A percentile compares a stretch with the other conserved stretches of the same genome.
Evolutionary conservation across 2,113 vertebrate genomes (phyloP).

Genomic region (Aegypius monachus): DNA sequence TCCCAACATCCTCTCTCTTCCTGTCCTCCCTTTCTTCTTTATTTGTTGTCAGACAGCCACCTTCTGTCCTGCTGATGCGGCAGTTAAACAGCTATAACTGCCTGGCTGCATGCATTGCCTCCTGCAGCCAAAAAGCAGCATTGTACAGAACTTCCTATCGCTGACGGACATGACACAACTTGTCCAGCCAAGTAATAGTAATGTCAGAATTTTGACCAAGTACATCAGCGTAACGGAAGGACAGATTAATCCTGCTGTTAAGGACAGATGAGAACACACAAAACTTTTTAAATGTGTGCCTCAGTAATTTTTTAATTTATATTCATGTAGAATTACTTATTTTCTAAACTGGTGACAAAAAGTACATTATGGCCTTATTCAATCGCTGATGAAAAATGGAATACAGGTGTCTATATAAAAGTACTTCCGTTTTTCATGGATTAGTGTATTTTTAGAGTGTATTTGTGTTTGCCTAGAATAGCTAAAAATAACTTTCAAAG

Average conservation of each 20-base stretch:
- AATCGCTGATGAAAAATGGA: neutral
- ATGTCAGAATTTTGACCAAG: neutral
- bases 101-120: neutral
- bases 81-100: neutral
- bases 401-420: neutral
- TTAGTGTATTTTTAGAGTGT: neutral
- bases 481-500: neutral
- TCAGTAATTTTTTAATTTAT: neutral
- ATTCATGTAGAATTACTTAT: neutral
- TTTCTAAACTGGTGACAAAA: neutral
- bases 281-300: neutral
- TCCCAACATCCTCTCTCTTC: neutral
- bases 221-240: fast-evolving
- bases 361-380: neutral
- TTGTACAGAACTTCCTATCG: neutral
- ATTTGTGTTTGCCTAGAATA: neutral
- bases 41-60: neutral
- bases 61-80: neutral
- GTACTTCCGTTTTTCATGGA: neutral
- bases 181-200: neutral
- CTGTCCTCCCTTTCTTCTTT: neutral
- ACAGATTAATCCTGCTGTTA: neutral
- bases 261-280: neutral
- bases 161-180: neutral
- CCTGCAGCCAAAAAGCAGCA: neutral